These are phyloP conservation scores for Drosophila subobscura DNA, from an alignment of 1,140 invertebrate genomes.

Conservation along the genomic window DNA sequence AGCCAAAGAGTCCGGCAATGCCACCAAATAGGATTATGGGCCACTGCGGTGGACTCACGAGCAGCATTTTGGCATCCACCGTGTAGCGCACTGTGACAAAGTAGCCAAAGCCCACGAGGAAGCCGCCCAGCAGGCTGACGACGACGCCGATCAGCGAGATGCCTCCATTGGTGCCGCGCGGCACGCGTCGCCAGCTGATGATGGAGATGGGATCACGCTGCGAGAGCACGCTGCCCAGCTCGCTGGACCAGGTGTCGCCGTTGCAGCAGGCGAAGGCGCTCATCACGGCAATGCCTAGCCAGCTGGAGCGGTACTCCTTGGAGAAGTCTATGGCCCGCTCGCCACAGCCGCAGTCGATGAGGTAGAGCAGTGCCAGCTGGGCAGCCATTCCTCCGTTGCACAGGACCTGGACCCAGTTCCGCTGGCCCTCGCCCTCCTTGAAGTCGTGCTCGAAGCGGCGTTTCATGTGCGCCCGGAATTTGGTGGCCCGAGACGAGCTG, in stretches of 20 bases:
- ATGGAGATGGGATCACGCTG: constrained; percentile 89
- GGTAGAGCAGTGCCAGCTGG: constrained; percentile 90
- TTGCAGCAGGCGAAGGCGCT: constrained; percentile 92
- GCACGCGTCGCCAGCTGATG: constrained; percentile 90
- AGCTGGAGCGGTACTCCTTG: constrained; percentile 90
- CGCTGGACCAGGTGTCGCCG: constrained; percentile 96
- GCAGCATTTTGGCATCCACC: constrained; percentile 86
- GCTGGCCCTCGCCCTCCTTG: constrained; percentile 90
- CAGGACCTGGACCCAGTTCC: constrained; percentile 95
- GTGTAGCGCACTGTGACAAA: constrained; percentile 88
- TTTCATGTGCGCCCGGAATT: constrained; percentile 89
- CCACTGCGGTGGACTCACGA: constrained; percentile 90
- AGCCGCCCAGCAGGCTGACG: constrained; percentile 90
- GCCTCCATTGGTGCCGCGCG: constrained; percentile 93
- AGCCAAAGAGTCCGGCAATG: constrained; percentile 91
- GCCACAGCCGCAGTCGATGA: constrained; percentile 91
- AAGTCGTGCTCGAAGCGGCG: constrained; percentile 90
- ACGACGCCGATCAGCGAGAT: constrained; percentile 89
- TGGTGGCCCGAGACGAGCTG: constrained; percentile 92
- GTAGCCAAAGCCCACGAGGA: constrained; percentile 89
- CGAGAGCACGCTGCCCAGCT: constrained; percentile 91
- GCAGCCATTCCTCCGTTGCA: constrained; percentile 95
- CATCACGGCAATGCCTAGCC: constrained; percentile 91
- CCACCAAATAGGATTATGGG: constrained; percentile 90
- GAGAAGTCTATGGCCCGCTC: constrained; percentile 92